These are phyloP conservation scores for Trissolcus japonicus DNA, from an alignment of 2,888 invertebrate genomes.

Conservation along the genomic window DNA sequence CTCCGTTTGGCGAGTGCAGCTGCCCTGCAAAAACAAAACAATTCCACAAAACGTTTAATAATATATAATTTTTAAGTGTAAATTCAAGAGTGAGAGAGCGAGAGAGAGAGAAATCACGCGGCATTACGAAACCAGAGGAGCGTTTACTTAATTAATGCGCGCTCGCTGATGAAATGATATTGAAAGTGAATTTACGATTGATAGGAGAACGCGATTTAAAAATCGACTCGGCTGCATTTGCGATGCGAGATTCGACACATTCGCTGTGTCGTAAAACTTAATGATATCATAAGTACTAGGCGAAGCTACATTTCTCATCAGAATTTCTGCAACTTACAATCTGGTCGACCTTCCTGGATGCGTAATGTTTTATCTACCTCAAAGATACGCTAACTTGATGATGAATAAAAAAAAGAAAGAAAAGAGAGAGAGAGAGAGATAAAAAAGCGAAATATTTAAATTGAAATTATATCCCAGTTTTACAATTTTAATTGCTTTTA, in stretches of 20 bases:
- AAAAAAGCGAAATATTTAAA: slow-evolving; percentile 12
- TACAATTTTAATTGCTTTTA: too few relatives aligned
- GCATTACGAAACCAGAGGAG: too few relatives aligned
- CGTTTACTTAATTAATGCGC: too few relatives aligned
- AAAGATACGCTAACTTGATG: slow-evolving; percentile 46
- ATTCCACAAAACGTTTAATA: background rate
- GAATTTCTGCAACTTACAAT: slow-evolving; percentile 55
- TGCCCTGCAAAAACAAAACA: slow-evolving; percentile 66
- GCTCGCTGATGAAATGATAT: too few relatives aligned
- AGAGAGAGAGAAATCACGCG: slow-evolving; percentile 1
- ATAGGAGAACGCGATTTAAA: slow-evolving; percentile 30
- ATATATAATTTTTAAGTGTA: background rate
- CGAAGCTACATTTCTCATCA: slow-evolving; percentile 54
- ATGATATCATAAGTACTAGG: slow-evolving; percentile 53
- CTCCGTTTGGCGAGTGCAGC: slow-evolving; percentile 70
- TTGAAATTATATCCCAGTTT: too few relatives aligned
- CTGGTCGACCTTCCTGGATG: slow-evolving; percentile 55
- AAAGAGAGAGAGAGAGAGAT: slow-evolving; percentile 7
- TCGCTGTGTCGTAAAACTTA: slow-evolving; percentile 56
- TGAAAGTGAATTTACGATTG: slow-evolving; percentile 9
- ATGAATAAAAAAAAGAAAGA: slow-evolving; percentile 23
- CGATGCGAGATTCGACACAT: slow-evolving; percentile 46
- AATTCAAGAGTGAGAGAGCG: background rate
- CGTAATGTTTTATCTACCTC: slow-evolving; percentile 53
- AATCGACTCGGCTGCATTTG: background rate